These are phyloP conservation scores for Dendronephthya gigantea DNA, from an alignment of 64 coral and sea anemone species.

Conservation along the genomic window DNA sequence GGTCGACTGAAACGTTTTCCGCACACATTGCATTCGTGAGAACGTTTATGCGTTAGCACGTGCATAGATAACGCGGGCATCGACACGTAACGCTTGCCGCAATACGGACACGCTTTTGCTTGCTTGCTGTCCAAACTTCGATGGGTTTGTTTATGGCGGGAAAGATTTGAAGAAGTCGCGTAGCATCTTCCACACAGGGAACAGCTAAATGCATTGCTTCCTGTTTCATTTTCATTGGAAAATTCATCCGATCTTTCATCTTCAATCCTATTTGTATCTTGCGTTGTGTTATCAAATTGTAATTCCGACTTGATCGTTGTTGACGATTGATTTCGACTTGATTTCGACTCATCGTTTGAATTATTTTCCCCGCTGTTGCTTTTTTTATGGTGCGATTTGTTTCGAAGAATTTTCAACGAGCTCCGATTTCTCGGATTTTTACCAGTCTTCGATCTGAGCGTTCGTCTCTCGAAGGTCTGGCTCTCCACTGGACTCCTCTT, in stretches of 20 bases:
- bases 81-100: constrained; percentile 86
- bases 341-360: too few species aligned
- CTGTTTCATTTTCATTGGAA: neutral
- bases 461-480: neutral
- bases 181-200: constrained; percentile 83
- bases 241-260: neutral
- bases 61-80: constrained; percentile 97
- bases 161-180: constrained; percentile 94
- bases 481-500: neutral
- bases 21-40: constrained; percentile 83
- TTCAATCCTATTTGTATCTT: too few species aligned
- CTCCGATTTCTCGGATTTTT: neutral
- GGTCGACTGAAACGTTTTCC: constrained; percentile 92
- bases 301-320: too few species aligned
- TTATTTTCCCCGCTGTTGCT: neutral
- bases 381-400: neutral
- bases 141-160: constrained; percentile 95
- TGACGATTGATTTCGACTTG: too few species aligned
- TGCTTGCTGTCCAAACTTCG: constrained; percentile 87
- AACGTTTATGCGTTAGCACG: constrained; percentile 79
- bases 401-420: neutral
- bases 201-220: constrained; percentile 39
- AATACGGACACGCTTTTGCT: constrained; percentile 74
- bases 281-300: too few species aligned
- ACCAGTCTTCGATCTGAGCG: neutral